Evolutionary conservation across 1,140 invertebrate genomes (phyloP), one percentile per base, ranked within the genome.

Genomic region (Harlomillsia oculata): DNA sequence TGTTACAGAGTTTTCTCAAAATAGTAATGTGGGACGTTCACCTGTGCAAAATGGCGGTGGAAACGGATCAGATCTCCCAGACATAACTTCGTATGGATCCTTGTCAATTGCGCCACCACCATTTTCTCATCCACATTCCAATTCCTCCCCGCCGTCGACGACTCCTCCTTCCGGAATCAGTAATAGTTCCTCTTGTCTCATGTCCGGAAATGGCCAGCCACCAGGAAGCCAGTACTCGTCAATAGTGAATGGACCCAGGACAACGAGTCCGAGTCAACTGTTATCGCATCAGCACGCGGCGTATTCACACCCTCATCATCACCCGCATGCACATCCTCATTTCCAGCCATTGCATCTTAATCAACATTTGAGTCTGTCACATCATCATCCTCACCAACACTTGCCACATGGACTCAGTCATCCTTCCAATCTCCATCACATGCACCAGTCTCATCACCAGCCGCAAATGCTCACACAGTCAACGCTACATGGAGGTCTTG

Each of bases 321-420:
- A 40, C 5, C 30, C 39, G 16, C 26, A 37, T 25, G 23, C 56
- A 11, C 67, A 68, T 16, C 64, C 48, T 28, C 67, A 66, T 16
- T 40, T 37, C 25, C 45, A 53, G 20, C 51, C 36, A 32, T 36
- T 45, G 23, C 45, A 51, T 30, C 18, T 23, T 23, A 20, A 46
- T 16, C 37, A 49, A 41, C 5, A 55, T 34, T 52, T 39, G 32
- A 9, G 30, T 20, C 36, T 20, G 30, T 23, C 32, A 43, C 59
- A 60, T n/a, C 53, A 60, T 11, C 28, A 56, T 48, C 20, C 44
- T 29, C 20, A 48, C 44, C 11, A 28, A 18, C 34, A 14, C 65
- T 67, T 2, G 67, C 45, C 34, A 18, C 45, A 48, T 18, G 28
- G 28, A 13, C 45, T 48, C 1, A 53, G 28, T 26, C 37, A 53